A percentile compares a stretch with the other conserved stretches of the same genome.
phyloP scores from a whole-genome alignment of 2,113 vertebrate species.

The Pycnonotus jocosus region DNA sequence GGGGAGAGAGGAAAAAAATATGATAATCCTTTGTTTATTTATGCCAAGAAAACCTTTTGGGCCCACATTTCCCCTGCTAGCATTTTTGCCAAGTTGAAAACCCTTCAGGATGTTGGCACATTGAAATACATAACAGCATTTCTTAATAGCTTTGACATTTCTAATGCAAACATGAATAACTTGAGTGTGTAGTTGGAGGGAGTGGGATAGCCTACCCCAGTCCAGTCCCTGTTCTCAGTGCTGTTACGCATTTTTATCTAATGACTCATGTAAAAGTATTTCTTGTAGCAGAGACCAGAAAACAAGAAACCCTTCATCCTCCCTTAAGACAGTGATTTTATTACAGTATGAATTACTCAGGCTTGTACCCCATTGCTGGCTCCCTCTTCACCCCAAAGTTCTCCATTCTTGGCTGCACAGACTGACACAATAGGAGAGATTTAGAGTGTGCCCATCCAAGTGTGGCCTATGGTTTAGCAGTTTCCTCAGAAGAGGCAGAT shows the following conservation, averaged over 20 bases:
- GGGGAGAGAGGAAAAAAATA: no score
- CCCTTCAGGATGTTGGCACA: neutral
- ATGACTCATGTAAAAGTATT: neutral
- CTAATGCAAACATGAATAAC: neutral
- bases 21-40: neutral
- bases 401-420: neutral
- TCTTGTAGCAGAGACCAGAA: neutral
- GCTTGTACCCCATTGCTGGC: neutral
- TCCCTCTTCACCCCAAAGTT: neutral
- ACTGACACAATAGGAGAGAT: neutral
- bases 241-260: neutral
- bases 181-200: neutral
- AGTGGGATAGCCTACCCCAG: neutral
- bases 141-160: constrained; percentile 1
- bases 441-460: neutral
- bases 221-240: neutral
- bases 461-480: neutral
- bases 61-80: neutral
- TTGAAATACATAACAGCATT: neutral
- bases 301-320: neutral
- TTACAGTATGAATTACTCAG: neutral
- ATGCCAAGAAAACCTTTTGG: neutral
- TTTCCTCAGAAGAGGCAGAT: neutral
- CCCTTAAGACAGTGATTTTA: neutral
- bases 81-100: neutral